These are phyloP conservation scores for Himalopsyche japonica DNA, from an alignment of 2,888 invertebrate species.

Conservation along the genomic window DNA sequence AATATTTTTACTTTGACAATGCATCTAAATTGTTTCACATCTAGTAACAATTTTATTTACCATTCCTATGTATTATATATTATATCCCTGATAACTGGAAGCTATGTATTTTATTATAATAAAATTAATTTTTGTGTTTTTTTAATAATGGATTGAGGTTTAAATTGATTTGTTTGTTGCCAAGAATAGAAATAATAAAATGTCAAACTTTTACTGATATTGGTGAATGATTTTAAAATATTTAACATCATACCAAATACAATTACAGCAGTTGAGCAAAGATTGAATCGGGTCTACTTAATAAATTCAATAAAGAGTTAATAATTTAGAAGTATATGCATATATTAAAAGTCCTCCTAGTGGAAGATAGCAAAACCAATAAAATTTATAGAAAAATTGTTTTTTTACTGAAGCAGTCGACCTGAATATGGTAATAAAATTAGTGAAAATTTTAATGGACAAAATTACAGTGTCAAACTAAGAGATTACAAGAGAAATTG, in stretches of 20 bases:
- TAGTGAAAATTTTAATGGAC: too few species aligned
- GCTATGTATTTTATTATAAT: not conserved
- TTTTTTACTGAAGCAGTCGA: too few species aligned
- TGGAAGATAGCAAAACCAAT: too few species aligned
- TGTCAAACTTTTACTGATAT: not conserved
- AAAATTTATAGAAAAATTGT: too few species aligned
- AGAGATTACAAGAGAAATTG: too few species aligned
- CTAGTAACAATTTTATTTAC: not conserved
- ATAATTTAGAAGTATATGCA: too few species aligned
- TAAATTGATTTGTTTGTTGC: not conserved
- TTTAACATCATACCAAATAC: not conserved
- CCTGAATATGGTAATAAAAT: too few species aligned
- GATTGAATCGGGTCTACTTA: not conserved
- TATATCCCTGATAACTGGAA: conserved; percentile 15
- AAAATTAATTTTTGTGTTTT: not conserved
- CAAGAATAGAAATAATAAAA: not conserved
- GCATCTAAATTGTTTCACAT: conserved; percentile 1
- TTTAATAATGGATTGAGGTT: not conserved
- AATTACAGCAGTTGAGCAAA: not conserved
- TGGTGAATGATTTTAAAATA: too few species aligned
- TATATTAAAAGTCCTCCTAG: too few species aligned
- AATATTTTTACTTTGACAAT: not conserved
- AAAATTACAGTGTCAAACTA: too few species aligned
- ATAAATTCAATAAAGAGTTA: not conserved
- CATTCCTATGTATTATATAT: not conserved